Conservation (phyloP, 1,140 invertebrate species). For the Phortica variegata region DNA sequence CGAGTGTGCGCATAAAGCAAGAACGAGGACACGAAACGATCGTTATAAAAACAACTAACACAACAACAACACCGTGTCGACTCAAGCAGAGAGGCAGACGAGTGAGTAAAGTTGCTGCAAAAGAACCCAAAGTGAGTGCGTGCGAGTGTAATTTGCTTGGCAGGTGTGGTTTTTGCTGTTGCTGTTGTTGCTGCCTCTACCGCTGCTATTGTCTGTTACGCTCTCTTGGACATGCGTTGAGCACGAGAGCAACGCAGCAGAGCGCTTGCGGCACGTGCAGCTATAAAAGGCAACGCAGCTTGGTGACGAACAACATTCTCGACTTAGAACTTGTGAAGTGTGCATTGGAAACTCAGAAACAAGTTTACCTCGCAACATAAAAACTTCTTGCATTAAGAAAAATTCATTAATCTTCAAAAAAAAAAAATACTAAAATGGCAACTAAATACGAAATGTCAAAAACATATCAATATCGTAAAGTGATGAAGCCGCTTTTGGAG, state of each 20-base stretch:
- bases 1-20: slow-evolving; percentile 3
- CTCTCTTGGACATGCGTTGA: slow-evolving; percentile 30
- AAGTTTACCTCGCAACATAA: not conserved
- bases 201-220: slow-evolving; percentile 10
- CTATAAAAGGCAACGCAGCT: slow-evolving; percentile 47
- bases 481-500: slow-evolving; percentile 95
- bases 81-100: too few relatives aligned
- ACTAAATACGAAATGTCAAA: slow-evolving; percentile 63
- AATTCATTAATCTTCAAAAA: slow-evolving; percentile 10
- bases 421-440: slow-evolving; percentile 31
- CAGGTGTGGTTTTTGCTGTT: slow-evolving; percentile 34
- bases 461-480: slow-evolving; percentile 90
- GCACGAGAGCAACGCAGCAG: slow-evolving; percentile 32
- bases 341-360: slow-evolving; percentile 24
- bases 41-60: not conserved
- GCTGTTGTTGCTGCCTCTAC: slow-evolving; percentile 1
- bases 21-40: slow-evolving; percentile 7
- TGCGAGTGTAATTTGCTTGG: slow-evolving; percentile 41
- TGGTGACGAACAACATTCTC: slow-evolving; percentile 47
- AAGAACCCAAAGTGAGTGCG: slow-evolving; percentile 12
- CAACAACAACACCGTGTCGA: too few relatives aligned
- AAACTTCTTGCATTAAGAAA: slow-evolving; percentile 1
- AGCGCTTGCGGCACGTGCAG: slow-evolving; percentile 43
- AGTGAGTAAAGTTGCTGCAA: too few relatives aligned
- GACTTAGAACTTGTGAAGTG: slow-evolving; percentile 37